A percentile compares a stretch with the other conserved stretches of the same genome.
phyloP scores from a whole-genome alignment of 2,113 vertebrate species.

The Lanius collurio region DNA sequence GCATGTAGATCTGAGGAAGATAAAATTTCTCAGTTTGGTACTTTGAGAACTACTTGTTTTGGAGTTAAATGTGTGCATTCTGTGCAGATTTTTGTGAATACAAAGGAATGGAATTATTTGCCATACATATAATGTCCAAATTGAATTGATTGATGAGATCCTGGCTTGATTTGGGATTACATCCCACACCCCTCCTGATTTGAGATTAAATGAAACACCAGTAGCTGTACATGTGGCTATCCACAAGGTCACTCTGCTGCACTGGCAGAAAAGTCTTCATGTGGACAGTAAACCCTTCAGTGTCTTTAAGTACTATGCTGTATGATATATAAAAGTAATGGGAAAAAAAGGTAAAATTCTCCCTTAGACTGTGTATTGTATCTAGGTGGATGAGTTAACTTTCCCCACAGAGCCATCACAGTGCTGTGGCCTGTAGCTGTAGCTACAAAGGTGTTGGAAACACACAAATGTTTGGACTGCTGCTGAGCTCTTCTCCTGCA shows the following conservation, averaged over 20 bases:
- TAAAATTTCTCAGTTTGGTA: neutral
- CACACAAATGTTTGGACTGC: neutral
- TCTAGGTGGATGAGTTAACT: neutral
- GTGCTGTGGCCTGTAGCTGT: neutral
- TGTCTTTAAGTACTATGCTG: neutral
- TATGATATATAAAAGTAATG: neutral
- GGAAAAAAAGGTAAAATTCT: neutral
- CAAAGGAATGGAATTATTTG: neutral
- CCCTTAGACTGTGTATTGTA: neutral
- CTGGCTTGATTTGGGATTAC: neutral
- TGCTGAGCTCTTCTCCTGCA: neutral
- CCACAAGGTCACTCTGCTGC: neutral
- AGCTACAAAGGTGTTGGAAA: neutral
- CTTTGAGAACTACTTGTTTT: neutral
- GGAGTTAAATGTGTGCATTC: neutral
- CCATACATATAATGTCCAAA: neutral
- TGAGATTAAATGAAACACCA: neutral
- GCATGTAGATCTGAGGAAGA: neutral
- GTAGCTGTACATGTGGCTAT: neutral
- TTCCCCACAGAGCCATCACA: neutral
- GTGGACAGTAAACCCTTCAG: neutral
- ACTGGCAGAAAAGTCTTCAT: neutral
- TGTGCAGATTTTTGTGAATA: accelerated
- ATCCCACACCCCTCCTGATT: neutral
- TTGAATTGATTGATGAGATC: neutral